Conservation (phyloP, 2,113 vertebrate species). For the Cyphomyrus plagiostoma region DNA sequence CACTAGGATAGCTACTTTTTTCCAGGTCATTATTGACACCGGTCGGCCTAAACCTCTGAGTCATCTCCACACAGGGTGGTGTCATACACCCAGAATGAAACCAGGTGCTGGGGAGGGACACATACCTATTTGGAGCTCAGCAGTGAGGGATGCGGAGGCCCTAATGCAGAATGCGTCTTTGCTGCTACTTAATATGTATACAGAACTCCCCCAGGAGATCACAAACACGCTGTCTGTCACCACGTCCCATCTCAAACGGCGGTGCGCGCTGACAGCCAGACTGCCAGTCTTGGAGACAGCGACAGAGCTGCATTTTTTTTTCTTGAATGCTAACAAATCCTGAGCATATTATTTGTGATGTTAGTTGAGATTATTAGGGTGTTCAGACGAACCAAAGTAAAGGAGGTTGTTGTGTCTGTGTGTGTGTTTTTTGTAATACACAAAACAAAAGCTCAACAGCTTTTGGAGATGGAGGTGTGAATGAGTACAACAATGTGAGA, state of each 20-base stretch:
- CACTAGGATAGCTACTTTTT: not conserved
- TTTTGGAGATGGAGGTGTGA: constrained; percentile 29
- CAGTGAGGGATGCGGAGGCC: not conserved
- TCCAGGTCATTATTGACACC: not conserved
- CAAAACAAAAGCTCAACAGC: constrained; percentile 30
- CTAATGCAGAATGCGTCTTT: not conserved
- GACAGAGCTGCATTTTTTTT: not conserved
- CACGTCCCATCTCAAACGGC: not conserved
- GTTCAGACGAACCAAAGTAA: constrained; percentile 8
- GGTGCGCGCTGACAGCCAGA: not conserved
- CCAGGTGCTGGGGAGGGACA: not conserved
- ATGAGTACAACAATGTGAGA: constrained; percentile 27
- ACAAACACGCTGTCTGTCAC: constrained; percentile 6
- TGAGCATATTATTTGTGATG: constrained; percentile 7
- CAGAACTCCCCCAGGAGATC: constrained; percentile 4
- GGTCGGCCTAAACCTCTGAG: not conserved
- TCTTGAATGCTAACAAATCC: not conserved
- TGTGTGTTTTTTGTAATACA: constrained; percentile 14
- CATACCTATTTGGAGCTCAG: not conserved
- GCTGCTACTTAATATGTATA: constrained; percentile 1
- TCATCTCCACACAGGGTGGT: not conserved
- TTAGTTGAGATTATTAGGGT: not conserved
- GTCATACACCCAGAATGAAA: not conserved
- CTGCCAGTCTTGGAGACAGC: constrained; percentile 8
- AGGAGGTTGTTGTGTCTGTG: not conserved